Conservation (phyloP, 2,797 vertebrate genomes). For the Sebastes goodei region DNA sequence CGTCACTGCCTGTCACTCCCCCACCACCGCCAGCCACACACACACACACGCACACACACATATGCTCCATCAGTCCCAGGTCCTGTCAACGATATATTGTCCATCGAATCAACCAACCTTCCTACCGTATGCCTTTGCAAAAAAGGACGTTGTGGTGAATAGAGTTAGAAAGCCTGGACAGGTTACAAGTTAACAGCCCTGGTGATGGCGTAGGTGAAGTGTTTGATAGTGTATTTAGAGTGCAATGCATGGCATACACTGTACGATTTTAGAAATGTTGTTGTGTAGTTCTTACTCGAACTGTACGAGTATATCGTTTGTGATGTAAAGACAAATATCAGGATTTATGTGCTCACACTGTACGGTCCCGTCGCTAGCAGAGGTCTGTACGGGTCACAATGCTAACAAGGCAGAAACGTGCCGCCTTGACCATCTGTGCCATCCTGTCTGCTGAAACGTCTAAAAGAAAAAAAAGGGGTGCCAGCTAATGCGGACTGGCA, state of each 20-base stretch:
- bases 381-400: no score
- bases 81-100: slow-evolving; percentile 64
- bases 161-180: slow-evolving; percentile 22
- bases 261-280: no score
- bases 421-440: no score
- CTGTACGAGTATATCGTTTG: no score
- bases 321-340: no score
- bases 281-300: no score
- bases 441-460: no score
- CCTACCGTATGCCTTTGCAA: slow-evolving; percentile 39
- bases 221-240: neutral
- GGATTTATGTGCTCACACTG: no score
- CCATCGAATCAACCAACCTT: slow-evolving; percentile 36
- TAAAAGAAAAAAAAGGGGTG: no score
- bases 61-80: slow-evolving; percentile 51
- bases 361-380: no score
- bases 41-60: slow-evolving; percentile 30
- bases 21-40: slow-evolving; percentile 27
- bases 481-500: fast-evolving
- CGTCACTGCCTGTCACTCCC: slow-evolving; percentile 79
- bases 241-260: no score
- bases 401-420: no score
- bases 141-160: slow-evolving; percentile 41
- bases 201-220: neutral
- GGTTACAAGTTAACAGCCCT: slow-evolving; percentile 30